Percentiles rank a stretch among this genome's conserved stretches.
Evolutionary conservation across 2,113 vertebrate genomes (phyloP).

Genomic region (Gopherus flavomarginatus): DNA sequence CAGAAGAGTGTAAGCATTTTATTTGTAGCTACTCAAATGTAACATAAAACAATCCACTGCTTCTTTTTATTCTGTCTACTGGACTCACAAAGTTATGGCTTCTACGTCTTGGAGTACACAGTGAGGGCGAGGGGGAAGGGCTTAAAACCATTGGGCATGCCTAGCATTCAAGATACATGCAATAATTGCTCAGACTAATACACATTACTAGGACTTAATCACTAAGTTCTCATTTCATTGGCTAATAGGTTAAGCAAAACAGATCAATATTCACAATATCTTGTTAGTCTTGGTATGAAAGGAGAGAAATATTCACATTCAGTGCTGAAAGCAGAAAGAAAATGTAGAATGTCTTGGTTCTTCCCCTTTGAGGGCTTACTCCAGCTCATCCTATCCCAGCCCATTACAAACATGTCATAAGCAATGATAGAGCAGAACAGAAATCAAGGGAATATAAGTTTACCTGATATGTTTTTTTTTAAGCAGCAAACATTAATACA

Average conservation of each 20-base stretch:
- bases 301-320: fast-evolving
- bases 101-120: fast-evolving
- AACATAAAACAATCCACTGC: fast-evolving
- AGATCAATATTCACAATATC: fast-evolving
- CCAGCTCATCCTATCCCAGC: not conserved
- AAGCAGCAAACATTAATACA: conserved; percentile 76
- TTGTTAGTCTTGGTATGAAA: fast-evolving
- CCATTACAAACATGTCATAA: fast-evolving
- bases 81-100: not conserved
- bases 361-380: not conserved
- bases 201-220: fast-evolving
- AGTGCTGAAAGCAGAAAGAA: fast-evolving
- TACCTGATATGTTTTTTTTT: conserved; percentile 68
- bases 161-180: not conserved
- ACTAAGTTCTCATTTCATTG: fast-evolving
- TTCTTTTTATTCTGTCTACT: fast-evolving
- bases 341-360: fast-evolving
- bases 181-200: not conserved
- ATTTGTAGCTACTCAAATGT: not conserved
- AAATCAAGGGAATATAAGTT: not conserved
- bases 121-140: fast-evolving
- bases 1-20: not conserved
- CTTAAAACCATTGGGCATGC: not conserved
- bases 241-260: fast-evolving
- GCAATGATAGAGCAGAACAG: fast-evolving